Evolutionary conservation across 2,113 vertebrate genomes (phyloP).

Genomic region (Trichomycterus rosablanca): DNA sequence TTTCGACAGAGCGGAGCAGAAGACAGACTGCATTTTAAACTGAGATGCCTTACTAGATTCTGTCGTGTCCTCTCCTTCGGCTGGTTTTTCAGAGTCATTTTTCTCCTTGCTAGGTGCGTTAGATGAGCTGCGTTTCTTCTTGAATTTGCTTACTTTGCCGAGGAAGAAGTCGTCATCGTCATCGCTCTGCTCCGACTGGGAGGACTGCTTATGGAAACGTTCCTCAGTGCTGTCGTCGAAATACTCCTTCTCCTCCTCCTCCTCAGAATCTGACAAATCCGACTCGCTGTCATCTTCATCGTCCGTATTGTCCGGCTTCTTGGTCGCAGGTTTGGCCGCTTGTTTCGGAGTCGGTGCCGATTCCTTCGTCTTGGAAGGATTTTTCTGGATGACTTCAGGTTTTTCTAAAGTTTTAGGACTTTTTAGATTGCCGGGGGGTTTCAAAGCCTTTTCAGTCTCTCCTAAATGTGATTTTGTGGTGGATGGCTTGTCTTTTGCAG

Average conservation of each 20-base stretch:
- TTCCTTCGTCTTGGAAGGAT: constrained; percentile 1
- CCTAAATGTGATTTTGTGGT: not conserved
- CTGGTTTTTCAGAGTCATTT: constrained; percentile 6
- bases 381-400: constrained; percentile 6
- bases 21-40: constrained; percentile 72
- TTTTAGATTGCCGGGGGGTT: constrained; percentile 4
- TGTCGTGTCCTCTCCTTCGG: constrained; percentile 1
- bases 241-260: constrained; percentile 71
- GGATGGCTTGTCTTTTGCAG: not conserved
- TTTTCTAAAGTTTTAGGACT: constrained; percentile 9
- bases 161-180: constrained; percentile 87
- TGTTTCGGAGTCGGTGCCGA: constrained; percentile 18
- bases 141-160: constrained; percentile 82
- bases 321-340: constrained; percentile 28
- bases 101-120: constrained; percentile 42
- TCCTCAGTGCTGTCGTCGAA: constrained; percentile 96
- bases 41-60: constrained; percentile 32
- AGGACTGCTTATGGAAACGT: constrained; percentile 85
- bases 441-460: not conserved
- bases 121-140: constrained; percentile 58
- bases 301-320: not conserved
- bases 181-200: constrained; percentile 78
- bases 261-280: constrained; percentile 59
- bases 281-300: constrained; percentile 54
- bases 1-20: constrained; percentile 75